Evolutionary conservation across 53 echinoderm and acorn worm genomes (phyloP), one percentile per base, ranked within the genome.

Genomic region (Henricia sp.): DNA sequence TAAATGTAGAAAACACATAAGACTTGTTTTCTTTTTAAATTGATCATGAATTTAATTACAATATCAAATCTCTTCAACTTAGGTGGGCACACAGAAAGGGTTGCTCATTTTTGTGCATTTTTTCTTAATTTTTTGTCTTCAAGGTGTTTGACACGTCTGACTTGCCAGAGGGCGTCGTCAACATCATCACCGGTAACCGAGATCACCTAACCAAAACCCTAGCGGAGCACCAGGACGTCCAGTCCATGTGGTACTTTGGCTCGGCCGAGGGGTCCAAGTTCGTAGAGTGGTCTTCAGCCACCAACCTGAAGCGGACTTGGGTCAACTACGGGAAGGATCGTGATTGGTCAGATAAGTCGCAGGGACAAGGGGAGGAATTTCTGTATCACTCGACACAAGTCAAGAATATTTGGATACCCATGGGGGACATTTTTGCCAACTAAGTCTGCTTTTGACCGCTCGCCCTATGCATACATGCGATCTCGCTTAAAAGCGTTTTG

Each of bases 381-480:
- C 84, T 97, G 46, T 97, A 97, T 77, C 97, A 97, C 65, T 58
- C 88, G 0, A 85, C 87, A 35, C 92, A 99, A 68, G 91, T 94
- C 37, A 99, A 99, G 72, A 99, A 99, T 83, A 87, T 99, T 68
- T 99, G 99, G 99, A 95, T 99, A 21, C 99, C 99, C 0, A 99
- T 99, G 99, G 99, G 99, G n/a, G 99, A 99, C 27, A 95, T 89
- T 57, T 99, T 80, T 89, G 99, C 99, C 40, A 99, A 99, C 83
- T 99, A 86, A 84, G 17, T 2, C 24, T 10, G 3, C 29, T 33
- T 9, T 4, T 32, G 33, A 1, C 62, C 10, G 13, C 29, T 11
- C 29, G 3, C 6, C 33, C 9, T 60, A 2, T 9, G 33, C 33
- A 60, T 1, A 6, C 13, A 60, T 58, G 4, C 6, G n/a, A n/a